phyloP scores from a whole-genome alignment of 2,113 vertebrate species.

The Mirounga angustirostris region DNA sequence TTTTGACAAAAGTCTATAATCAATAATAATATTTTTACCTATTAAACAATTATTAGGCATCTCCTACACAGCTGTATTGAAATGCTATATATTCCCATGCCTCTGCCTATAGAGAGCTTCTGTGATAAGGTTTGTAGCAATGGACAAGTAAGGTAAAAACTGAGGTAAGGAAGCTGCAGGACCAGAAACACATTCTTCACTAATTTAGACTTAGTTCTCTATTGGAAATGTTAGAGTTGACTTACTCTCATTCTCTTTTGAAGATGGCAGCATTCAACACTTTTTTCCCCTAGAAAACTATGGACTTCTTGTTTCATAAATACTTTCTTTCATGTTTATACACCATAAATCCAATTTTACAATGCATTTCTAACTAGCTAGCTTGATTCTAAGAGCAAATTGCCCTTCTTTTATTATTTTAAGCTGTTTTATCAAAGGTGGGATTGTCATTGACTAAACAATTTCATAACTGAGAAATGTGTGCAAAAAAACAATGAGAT shows the following conservation, averaged over 20 bases:
- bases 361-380: not conserved
- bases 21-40: not conserved
- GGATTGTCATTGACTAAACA: not conserved
- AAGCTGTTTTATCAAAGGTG: not conserved
- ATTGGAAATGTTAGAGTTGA: not conserved
- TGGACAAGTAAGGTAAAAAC: not conserved
- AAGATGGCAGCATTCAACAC: not conserved
- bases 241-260: not conserved
- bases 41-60: not conserved
- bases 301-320: slow-evolving; percentile 1
- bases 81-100: not conserved
- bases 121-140: not conserved
- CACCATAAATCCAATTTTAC: not conserved
- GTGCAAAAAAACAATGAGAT: not conserved
- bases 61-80: not conserved
- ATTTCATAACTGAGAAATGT: not conserved
- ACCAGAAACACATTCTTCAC: not conserved
- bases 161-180: not conserved
- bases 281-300: not conserved
- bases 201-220: not conserved
- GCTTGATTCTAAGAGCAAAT: not conserved
- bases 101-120: not conserved
- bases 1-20: not conserved
- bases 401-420: not conserved
- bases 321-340: not conserved